Percentiles rank a stretch among this genome's conserved stretches.
These are phyloP conservation scores for Meiosimyza platycephala DNA, from an alignment of 2,888 invertebrate species.

Conservation along the genomic window DNA sequence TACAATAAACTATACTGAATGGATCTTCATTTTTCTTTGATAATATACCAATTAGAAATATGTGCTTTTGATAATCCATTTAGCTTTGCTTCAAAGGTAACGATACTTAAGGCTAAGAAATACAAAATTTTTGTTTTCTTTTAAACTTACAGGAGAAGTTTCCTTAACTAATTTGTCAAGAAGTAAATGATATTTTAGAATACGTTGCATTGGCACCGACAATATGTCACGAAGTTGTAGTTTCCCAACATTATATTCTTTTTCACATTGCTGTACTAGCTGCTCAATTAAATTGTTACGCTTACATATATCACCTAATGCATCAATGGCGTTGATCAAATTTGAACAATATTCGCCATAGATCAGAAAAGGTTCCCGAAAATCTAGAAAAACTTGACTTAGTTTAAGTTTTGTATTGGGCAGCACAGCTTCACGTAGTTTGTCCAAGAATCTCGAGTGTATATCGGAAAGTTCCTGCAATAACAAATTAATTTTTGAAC, in stretches of 20 bases:
- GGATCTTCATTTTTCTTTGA: not conserved
- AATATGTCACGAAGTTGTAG: conserved; percentile 95
- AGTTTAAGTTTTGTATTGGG: conserved; percentile 71
- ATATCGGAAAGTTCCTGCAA: conserved; percentile 85
- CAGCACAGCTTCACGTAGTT: conserved; percentile 79
- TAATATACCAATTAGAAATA: not conserved
- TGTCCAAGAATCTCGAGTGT: conserved; percentile 85
- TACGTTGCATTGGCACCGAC: conserved; percentile 98
- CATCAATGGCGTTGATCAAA: conserved; percentile 87
- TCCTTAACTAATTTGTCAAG: conserved; percentile 89
- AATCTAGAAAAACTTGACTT: conserved; percentile 89
- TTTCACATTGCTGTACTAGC: conserved; percentile 81
- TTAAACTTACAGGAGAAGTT: conserved; percentile 77
- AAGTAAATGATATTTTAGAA: conserved; percentile 95
- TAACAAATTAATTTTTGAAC: not conserved
- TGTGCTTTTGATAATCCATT: no score
- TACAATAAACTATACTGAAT: no score
- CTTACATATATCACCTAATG: conserved; percentile 72
- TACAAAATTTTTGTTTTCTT: not conserved
- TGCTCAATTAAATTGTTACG: conserved; percentile 65
- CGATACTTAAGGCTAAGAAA: not conserved
- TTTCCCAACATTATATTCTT: conserved; percentile 92
- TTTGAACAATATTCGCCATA: conserved; percentile 98
- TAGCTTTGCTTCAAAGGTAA: not conserved
- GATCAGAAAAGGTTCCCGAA: conserved; percentile 89